Percentiles rank a stretch among this genome's conserved stretches.
These are phyloP conservation scores for Drosophila pallidifrons DNA, from an alignment of 1,140 invertebrate species.

Conservation along the genomic window DNA sequence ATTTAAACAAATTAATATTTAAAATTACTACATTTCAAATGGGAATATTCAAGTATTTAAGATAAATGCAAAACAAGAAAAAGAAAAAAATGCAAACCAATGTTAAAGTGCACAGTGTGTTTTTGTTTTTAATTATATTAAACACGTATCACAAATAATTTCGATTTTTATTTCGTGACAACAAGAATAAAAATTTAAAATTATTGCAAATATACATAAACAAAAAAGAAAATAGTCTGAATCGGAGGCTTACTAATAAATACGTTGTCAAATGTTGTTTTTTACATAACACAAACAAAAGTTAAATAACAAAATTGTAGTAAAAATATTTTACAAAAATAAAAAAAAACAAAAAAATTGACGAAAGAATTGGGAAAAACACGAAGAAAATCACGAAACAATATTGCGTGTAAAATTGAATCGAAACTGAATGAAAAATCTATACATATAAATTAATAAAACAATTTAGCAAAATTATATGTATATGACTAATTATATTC, in stretches of 20 bases:
- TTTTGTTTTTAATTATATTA: constrained; percentile 19
- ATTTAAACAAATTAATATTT: constrained; percentile 10
- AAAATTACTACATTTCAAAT: constrained; percentile 18
- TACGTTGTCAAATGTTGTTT: constrained; percentile 56
- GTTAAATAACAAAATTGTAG: constrained; percentile 32
- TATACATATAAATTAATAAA: constrained; percentile 28
- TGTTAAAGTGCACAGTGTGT: constrained; percentile 49
- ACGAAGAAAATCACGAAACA: constrained; percentile 8
- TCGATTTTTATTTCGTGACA: constrained; percentile 35
- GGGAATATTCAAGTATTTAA: constrained; percentile 38
- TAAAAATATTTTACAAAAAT: constrained; percentile 36
- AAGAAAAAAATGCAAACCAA: constrained; percentile 4
- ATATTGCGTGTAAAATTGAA: constrained; percentile 27
- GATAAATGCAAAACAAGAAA: constrained; percentile 17
- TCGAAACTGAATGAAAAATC: constrained; percentile 24
- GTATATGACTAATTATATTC: constrained; percentile 51
- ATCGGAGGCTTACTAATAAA: constrained; percentile 60
- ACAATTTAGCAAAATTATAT: constrained; percentile 66
- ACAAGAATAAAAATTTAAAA: constrained; percentile 28
- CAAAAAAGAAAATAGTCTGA: constrained; percentile 44
- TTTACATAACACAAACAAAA: constrained; percentile 49
- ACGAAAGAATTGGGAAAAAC: constrained; percentile 18
- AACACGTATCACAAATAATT: constrained; percentile 39
- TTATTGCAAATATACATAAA: constrained; percentile 5
- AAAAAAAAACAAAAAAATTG: not conserved